A percentile compares a stretch with the other conserved stretches of the same genome.
These are phyloP conservation scores for Tetragnatha versicolor DNA, from an alignment of 1,140 invertebrate species.

Conservation along the genomic window DNA sequence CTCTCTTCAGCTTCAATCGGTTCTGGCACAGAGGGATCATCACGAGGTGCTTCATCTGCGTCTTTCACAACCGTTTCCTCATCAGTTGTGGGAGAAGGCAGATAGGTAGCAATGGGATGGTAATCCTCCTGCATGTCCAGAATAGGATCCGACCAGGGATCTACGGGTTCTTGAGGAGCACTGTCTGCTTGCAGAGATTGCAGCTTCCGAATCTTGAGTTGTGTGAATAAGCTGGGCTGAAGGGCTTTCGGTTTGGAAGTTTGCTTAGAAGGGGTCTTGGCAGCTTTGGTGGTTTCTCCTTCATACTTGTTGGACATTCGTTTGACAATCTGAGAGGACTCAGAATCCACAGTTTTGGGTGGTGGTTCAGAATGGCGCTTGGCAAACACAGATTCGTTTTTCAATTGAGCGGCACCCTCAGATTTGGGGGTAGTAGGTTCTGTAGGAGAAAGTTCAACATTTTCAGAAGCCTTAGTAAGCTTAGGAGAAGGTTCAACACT, in stretches of 20 bases:
- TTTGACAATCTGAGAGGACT: constrained; percentile 9
- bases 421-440: background rate
- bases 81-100: background rate
- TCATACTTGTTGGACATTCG: constrained; percentile 41
- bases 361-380: constrained; percentile 45
- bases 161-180: constrained; percentile 4
- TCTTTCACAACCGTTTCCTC: background rate
- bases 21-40: background rate
- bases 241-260: background rate
- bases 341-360: background rate
- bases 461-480: background rate
- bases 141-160: constrained; percentile 56
- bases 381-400: background rate
- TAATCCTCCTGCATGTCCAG: constrained; percentile 54
- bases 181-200: constrained; percentile 44
- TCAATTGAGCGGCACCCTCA: background rate
- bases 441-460: background rate
- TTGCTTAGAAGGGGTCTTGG: constrained; percentile 1
- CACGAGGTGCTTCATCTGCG: background rate
- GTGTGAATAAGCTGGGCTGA: constrained; percentile 54
- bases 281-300: background rate
- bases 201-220: constrained; percentile 52
- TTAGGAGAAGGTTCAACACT: background rate
- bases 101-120: constrained; percentile 29
- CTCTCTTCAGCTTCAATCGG: background rate